These are phyloP conservation scores for Leiothrix lutea DNA, from an alignment of 2,113 vertebrate genomes.

Conservation along the genomic window DNA sequence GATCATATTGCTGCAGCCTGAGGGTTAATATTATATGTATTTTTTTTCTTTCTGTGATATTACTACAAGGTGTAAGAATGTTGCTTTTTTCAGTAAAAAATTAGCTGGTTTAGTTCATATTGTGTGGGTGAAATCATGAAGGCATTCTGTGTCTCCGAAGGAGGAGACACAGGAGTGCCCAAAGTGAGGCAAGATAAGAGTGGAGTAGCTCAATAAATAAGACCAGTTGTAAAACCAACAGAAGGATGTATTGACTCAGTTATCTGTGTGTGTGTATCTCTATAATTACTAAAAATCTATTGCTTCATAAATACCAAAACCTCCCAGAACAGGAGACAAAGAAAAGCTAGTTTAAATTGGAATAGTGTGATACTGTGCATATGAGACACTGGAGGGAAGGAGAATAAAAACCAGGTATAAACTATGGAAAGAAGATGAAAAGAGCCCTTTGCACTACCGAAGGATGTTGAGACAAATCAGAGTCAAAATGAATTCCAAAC, in stretches of 20 bases:
- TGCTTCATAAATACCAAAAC: not conserved
- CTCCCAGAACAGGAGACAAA: not conserved
- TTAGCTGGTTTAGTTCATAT: not conserved
- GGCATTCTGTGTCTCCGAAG: not conserved
- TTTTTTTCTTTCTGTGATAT: not conserved
- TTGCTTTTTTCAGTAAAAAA: not conserved
- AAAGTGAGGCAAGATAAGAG: not conserved
- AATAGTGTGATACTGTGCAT: not conserved
- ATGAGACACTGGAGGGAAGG: not conserved
- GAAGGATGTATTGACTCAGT: not conserved
- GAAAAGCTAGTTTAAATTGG: not conserved
- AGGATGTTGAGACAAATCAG: not conserved
- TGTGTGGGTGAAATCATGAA: not conserved
- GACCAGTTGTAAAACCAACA: not conserved
- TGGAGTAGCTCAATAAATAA: not conserved
- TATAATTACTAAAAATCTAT: not conserved
- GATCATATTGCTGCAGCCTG: not conserved
- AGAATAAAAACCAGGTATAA: not conserved
- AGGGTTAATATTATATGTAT: not conserved
- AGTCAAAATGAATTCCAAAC: not conserved
- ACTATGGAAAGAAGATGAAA: not conserved
- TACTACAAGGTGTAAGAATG: not conserved
- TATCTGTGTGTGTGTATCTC: not conserved
- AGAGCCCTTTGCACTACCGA: not conserved
- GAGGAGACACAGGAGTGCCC: not conserved